Percentiles rank a stretch among this genome's conserved stretches.
phyloP scores from a whole-genome alignment of 2,797 vertebrate genomes.

The Poecilia gillii region DNA sequence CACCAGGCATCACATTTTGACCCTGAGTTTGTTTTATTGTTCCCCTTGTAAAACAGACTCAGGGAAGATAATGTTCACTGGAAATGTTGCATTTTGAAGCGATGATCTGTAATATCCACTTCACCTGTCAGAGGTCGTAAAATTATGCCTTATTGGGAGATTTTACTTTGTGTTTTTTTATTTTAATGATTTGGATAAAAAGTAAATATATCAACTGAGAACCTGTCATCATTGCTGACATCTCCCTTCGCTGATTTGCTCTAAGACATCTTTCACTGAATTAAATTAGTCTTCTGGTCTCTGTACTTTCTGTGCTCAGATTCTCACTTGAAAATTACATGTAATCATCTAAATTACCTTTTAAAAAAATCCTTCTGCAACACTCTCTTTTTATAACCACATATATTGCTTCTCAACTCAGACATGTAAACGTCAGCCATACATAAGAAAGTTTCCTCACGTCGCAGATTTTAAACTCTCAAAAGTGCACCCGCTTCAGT shows the following conservation, averaged over 20 bases:
- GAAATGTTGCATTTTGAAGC: neutral
- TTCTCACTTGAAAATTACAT: conserved; percentile 3
- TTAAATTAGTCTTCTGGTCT: neutral
- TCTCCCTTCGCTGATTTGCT: neutral
- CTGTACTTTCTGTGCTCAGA: neutral
- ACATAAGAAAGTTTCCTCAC: neutral
- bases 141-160: neutral
- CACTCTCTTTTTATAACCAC: neutral
- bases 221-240: neutral
- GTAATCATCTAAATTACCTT: neutral
- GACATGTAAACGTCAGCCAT: neutral
- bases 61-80: neutral
- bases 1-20: neutral
- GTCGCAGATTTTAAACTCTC: neutral
- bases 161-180: neutral
- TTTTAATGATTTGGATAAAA: neutral
- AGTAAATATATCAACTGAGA: neutral
- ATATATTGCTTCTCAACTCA: neutral
- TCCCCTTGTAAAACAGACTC: neutral
- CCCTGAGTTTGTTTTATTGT: neutral
- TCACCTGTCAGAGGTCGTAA: neutral
- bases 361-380: neutral
- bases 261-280: neutral
- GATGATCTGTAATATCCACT: neutral
- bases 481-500: neutral